A percentile compares a stretch with the other conserved stretches of the same genome.
These are phyloP conservation scores for Copidosoma aretas DNA, from an alignment of 2,888 invertebrate genomes.

Conservation along the genomic window DNA sequence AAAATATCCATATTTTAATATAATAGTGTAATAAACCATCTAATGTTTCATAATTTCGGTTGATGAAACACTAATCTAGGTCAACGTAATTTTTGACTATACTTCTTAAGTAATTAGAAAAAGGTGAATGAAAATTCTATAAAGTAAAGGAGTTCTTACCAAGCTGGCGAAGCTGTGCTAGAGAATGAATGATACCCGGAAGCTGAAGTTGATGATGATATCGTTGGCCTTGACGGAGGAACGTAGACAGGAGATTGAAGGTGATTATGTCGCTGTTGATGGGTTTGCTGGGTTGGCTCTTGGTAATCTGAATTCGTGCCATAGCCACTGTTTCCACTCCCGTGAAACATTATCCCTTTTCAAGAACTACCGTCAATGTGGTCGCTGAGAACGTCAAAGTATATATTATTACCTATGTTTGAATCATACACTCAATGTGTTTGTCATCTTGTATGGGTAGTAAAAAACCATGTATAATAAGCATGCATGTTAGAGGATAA, in stretches of 20 bases:
- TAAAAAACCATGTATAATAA: too few species aligned
- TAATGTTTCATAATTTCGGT: too few species aligned
- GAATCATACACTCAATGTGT: too few species aligned
- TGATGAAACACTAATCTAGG: too few species aligned
- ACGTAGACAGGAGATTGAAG: constrained; percentile 73
- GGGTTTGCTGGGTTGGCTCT: constrained; percentile 58
- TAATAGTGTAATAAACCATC: too few species aligned
- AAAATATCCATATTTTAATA: too few species aligned
- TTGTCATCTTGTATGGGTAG: too few species aligned
- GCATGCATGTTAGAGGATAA: too few species aligned
- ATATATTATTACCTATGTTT: too few species aligned
- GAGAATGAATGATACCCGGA: constrained; percentile 63
- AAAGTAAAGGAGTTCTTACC: constrained; percentile 49
- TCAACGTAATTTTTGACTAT: too few species aligned
- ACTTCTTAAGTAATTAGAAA: too few species aligned
- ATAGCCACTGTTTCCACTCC: constrained; percentile 60
- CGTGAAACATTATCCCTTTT: constrained; percentile 60
- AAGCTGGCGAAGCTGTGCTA: constrained; percentile 58
- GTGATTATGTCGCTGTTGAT: constrained; percentile 60
- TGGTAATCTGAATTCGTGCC: constrained; percentile 61
- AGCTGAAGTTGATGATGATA: constrained; percentile 66
- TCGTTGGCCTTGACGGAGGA: constrained; percentile 68
- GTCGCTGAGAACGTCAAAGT: constrained; percentile 50
- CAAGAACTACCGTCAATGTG: constrained; percentile 46
- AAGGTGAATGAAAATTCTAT: too few species aligned